Base-by-base conservation (phyloP, 2,113 vertebrate genomes). In the Pterocles gutturalis region DNA sequence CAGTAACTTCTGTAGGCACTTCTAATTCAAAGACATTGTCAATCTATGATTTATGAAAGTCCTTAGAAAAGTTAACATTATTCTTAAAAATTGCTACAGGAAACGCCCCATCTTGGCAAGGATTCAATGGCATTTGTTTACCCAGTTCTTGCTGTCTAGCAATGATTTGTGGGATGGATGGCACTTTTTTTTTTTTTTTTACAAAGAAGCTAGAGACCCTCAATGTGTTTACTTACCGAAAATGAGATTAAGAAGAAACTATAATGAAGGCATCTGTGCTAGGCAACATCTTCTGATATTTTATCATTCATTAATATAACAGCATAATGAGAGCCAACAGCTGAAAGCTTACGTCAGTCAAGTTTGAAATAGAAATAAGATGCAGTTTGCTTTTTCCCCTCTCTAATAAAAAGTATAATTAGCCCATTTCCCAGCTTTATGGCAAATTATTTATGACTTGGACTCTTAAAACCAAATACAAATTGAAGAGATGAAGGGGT, bases 391-490 rank as follows among this genome's bases (percentile, higher is more conserved):
- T 77, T 48, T 31, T 25, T 7, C n/a, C 7, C 24, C 3, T 13
- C 28, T 4, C 34, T 16, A 81, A 87, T 61, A 41, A 82, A 71
- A 10, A 34, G 49, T 19, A 4, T 58, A 78, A 92, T 76, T 79
- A 87, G 45, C 45, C 31, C 31, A 60, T 61, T 96, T 90, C 31
- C n/a, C 70, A 91, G 11, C 15, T 57, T 85, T 92, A 48, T 41
- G 21, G 41, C 61, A 82, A 83, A 89, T 80, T 95, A 64, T 92
- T 95, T 87, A 85, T 58, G n/a, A 92, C 49, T 72, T 69, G 61
- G 28, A 89, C 28, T 84, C 45, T 75, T 90, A 58, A 86, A 92
- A 86, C 79, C 78, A 88, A 73, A 55, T 14, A 87, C 31, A 58
- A 89, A 84, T 57, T 67, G 24, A 87, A 80, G 79, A 93, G 60